Evolutionary conservation across 2,113 vertebrate species (phyloP).

Genomic region (Notarius lentiginosus): DNA sequence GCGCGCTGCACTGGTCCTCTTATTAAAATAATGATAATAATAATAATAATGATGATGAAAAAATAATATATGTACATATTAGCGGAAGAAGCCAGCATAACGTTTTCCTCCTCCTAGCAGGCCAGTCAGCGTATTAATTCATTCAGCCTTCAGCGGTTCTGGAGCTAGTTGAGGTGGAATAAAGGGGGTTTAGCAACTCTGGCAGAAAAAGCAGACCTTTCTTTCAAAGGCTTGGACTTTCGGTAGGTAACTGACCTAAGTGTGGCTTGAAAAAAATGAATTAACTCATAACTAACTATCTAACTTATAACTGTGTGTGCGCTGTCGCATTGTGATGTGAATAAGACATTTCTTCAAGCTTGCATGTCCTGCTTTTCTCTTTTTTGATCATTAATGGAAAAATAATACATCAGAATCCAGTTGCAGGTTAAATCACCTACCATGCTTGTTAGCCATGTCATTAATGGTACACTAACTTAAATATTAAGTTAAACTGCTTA

Average conservation of each 20-base stretch:
- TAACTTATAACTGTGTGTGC: not conserved
- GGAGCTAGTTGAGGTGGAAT: constrained; percentile 51
- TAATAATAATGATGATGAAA: too few species aligned
- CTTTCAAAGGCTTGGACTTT: constrained; percentile 74
- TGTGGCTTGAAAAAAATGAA: not conserved
- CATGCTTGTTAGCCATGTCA: not conserved
- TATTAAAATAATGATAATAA: too few species aligned
- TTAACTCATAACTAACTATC: not conserved
- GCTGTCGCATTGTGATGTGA: not conserved
- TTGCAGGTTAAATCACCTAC: not conserved
- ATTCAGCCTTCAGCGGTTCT: constrained; percentile 60
- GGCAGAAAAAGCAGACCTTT: constrained; percentile 67
- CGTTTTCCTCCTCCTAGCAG: constrained; percentile 58
- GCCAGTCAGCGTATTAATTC: constrained; percentile 63
- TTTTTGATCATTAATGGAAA: not conserved
- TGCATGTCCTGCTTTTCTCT: not conserved
- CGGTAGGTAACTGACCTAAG: constrained; percentile 69
- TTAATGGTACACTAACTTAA: not conserved
- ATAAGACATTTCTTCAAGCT: not conserved
- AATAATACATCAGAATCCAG: not conserved
- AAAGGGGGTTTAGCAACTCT: constrained; percentile 46
- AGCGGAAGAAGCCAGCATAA: constrained; percentile 29
- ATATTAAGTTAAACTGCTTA: not conserved
- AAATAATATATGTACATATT: too few species aligned
- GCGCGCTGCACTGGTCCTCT: constrained; percentile 61